Conservation (phyloP, 2,797 vertebrate species). For the Eleutherodactylus coqui region DNA sequence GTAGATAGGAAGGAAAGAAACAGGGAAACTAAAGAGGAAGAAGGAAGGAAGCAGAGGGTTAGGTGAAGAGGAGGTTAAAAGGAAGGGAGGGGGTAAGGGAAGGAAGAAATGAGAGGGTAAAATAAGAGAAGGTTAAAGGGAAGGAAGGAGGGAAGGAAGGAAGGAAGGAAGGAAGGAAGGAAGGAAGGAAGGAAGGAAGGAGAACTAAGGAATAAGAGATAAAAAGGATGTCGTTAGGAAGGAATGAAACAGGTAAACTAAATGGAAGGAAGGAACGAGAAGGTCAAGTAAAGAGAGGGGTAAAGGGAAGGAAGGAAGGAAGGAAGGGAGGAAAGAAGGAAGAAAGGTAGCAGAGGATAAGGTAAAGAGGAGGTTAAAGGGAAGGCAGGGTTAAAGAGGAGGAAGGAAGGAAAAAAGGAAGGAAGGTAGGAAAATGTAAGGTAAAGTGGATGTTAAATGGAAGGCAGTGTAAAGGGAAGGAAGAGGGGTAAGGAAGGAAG, state of each 20-base stretch:
- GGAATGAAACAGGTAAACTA: background rate
- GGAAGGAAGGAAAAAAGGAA: background rate
- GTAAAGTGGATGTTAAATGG: background rate
- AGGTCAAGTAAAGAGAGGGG: background rate
- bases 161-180: background rate
- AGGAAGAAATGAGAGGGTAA: background rate
- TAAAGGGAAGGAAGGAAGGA: background rate
- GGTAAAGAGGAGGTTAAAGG: background rate
- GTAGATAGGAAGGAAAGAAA: background rate
- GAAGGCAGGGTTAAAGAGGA: background rate
- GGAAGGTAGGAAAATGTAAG: background rate
- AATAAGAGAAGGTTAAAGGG: background rate
- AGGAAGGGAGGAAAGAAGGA: background rate
- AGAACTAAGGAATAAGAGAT: background rate
- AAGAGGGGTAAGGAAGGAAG: background rate
- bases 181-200: background rate
- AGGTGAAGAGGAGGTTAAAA: too few species aligned
- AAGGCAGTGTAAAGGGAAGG: background rate
- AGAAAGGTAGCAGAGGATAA: background rate
- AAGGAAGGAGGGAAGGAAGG: background rate
- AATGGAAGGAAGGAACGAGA: background rate
- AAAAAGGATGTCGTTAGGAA: background rate
- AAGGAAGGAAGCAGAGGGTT: background rate
- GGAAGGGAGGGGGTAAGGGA: background rate
- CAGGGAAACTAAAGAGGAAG: too few species aligned